Evolutionary conservation across 1,140 invertebrate species (phyloP).

Genomic region (Manduca sexta): DNA sequence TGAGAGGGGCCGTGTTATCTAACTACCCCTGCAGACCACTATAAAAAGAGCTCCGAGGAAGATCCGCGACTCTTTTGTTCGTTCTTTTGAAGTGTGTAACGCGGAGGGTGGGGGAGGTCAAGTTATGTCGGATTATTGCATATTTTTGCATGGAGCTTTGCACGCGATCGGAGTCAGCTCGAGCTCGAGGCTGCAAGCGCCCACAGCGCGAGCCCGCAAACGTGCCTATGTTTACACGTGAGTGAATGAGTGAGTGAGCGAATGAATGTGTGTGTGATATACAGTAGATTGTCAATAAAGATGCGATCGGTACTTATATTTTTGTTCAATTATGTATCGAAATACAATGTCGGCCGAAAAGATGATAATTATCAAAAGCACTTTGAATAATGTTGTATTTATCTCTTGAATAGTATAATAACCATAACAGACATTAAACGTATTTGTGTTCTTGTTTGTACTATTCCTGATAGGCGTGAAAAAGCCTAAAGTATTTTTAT

Average conservation of each 20-base stretch:
- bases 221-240: conserved; percentile 1
- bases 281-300: too few species aligned
- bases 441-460: too few species aligned
- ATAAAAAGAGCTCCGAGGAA: conserved; percentile 43
- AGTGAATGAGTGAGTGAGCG: not conserved
- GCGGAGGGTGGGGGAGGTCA: conserved; percentile 41
- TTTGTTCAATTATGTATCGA: too few species aligned
- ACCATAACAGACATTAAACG: too few species aligned
- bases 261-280: too few species aligned
- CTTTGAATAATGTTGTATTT: too few species aligned
- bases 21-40: conserved; percentile 38
- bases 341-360: too few species aligned
- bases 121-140: conserved; percentile 55
- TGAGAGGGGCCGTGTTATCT: conserved; percentile 47
- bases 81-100: conserved; percentile 28
- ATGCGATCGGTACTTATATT: too few species aligned
- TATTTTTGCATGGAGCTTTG: conserved; percentile 66
- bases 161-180: conserved; percentile 48
- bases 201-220: conserved; percentile 30
- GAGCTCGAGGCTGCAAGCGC: conserved; percentile 51
- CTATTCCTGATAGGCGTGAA: too few species aligned
- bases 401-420: too few species aligned
- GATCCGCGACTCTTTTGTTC: conserved; percentile 28
- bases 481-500: too few species aligned
- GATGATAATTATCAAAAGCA: too few species aligned